Conservation (phyloP, 2,888 invertebrate species). For the Parapristionchus giblindavisi region DNA sequence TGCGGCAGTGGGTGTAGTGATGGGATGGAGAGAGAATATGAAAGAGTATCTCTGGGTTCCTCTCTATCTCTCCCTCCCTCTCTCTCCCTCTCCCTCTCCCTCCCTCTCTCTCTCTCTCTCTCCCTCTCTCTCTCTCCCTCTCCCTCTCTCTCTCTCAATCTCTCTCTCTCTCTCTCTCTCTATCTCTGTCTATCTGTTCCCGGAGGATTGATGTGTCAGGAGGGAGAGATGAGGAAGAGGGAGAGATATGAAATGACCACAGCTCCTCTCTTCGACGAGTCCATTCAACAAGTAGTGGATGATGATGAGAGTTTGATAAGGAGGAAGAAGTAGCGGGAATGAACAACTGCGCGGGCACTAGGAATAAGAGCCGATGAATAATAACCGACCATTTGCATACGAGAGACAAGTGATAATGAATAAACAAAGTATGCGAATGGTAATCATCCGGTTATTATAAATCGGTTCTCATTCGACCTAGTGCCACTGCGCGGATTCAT, state of each 20-base stretch:
- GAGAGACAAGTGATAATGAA: no score
- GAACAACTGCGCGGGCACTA: no score
- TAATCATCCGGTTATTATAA: no score
- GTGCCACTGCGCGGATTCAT: no score
- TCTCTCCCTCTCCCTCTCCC: background rate
- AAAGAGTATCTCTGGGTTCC: background rate
- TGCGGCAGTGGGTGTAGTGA: background rate
- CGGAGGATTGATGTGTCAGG: background rate
- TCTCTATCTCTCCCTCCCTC: background rate
- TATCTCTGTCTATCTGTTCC: background rate
- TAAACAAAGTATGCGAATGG: no score
- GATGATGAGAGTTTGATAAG: no score
- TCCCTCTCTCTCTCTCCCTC: background rate
- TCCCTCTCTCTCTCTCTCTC: background rate
- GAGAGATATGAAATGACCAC: background rate
- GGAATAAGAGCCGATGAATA: no score
- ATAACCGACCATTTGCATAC: no score
- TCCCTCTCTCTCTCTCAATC: background rate
- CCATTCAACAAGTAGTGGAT: no score
- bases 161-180: background rate
- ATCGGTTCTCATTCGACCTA: no score
- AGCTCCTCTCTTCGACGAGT: no score
- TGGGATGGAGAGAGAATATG: background rate
- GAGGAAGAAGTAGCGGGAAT: no score
- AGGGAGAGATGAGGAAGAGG: background rate